Conservation (phyloP, 2,113 vertebrate genomes). For the Ctenodactylus gundi region DNA sequence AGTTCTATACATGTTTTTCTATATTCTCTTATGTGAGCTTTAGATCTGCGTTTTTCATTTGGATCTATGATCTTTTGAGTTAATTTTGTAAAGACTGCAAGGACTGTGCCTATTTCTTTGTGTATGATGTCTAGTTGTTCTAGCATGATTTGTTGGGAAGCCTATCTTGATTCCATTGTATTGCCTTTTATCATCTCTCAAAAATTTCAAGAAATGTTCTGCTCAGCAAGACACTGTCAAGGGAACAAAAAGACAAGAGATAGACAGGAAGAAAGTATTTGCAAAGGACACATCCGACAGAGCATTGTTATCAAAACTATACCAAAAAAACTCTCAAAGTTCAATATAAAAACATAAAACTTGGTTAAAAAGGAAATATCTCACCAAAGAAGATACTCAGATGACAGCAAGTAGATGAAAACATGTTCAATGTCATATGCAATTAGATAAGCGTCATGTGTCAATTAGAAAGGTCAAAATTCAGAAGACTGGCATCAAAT, state of each 20-base stretch:
- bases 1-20: not conserved
- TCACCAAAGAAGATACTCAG: not conserved
- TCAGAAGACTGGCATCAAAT: not conserved
- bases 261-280: not conserved
- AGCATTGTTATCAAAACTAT: not conserved
- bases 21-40: not conserved
- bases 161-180: not conserved
- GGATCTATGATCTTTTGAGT: not conserved
- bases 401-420: not conserved
- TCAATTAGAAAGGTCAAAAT: not conserved
- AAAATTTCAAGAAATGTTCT: constrained; percentile 27
- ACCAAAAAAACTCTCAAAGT: not conserved
- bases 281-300: not conserved
- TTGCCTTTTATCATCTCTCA: not conserved
- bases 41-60: not conserved
- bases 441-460: not conserved
- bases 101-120: not conserved
- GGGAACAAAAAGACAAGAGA: not conserved
- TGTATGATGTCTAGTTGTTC: not conserved
- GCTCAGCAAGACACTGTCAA: not conserved
- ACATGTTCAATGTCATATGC: not conserved
- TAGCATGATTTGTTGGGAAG: not conserved
- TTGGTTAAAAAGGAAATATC: not conserved
- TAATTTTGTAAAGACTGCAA: not conserved
- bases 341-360: not conserved